Percentiles rank a stretch among this genome's conserved stretches.
Conservation (phyloP, 2,797 vertebrate species). For the Poecilia gillii region DNA sequence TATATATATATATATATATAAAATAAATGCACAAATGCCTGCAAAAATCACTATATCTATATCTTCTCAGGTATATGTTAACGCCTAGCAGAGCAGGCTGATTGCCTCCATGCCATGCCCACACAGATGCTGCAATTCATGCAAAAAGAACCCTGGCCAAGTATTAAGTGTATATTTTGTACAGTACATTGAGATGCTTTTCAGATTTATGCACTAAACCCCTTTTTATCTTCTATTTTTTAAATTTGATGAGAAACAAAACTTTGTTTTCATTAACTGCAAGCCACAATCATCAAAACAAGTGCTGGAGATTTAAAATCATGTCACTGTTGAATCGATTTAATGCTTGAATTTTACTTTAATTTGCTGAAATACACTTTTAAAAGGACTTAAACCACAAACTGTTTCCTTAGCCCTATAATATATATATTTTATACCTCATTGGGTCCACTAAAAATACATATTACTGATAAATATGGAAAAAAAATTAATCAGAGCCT, state of each 20-base stretch:
- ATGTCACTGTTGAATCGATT: background rate
- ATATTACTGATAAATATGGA: background rate
- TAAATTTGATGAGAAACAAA: too few species aligned
- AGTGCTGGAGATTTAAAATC: background rate
- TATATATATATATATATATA: too few species aligned
- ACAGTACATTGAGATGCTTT: background rate
- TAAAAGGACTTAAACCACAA: background rate
- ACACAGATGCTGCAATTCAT: background rate
- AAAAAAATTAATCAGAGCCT: slow-evolving; percentile 2
- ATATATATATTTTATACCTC: background rate
- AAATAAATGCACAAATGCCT: too few species aligned
- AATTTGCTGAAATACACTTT: background rate
- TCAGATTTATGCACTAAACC: background rate
- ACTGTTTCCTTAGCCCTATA: background rate
- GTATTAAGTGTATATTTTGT: background rate
- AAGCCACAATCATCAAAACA: background rate
- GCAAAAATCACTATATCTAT: background rate
- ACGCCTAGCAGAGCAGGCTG: too few species aligned
- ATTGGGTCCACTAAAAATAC: background rate
- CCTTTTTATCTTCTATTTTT: background rate
- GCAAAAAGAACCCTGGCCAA: background rate
- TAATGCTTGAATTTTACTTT: background rate
- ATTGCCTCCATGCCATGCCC: background rate
- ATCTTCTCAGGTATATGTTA: background rate
- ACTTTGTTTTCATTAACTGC: background rate